phyloP scores from a whole-genome alignment of 2,113 vertebrate species.

The Oophaga pumilio region DNA sequence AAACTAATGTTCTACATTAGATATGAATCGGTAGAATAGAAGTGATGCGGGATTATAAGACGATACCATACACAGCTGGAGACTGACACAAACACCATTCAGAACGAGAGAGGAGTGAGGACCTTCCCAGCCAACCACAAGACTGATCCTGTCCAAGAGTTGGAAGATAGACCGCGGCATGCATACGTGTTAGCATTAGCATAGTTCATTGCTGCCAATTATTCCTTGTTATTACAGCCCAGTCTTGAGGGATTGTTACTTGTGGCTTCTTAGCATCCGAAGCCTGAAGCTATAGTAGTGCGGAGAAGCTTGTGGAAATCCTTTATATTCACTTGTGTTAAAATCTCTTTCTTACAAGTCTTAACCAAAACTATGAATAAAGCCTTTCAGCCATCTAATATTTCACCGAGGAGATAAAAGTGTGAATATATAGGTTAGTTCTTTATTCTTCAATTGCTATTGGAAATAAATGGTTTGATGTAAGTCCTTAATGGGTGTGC shows the following conservation, averaged over 20 bases:
- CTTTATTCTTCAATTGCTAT: constrained; percentile 70
- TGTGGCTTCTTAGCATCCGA: constrained; percentile 61
- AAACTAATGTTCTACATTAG: constrained; percentile 95
- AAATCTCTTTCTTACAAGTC: constrained; percentile 61
- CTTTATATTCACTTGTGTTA: constrained; percentile 49
- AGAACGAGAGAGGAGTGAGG: constrained; percentile 78
- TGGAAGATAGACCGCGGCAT: constrained; percentile 69
- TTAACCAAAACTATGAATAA: constrained; percentile 18
- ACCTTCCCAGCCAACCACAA: constrained; percentile 75
- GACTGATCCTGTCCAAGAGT: constrained; percentile 67
- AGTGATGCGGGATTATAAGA: constrained; percentile 93
- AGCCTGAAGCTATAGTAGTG: constrained; percentile 66
- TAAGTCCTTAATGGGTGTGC: constrained; percentile 17
- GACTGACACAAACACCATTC: constrained; percentile 93
- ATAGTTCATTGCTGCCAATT: constrained; percentile 65
- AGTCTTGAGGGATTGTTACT: constrained; percentile 65
- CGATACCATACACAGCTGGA: constrained; percentile 94
- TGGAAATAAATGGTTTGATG: constrained; percentile 66
- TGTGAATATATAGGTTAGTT: constrained; percentile 64
- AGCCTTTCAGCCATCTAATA: constrained; percentile 9
- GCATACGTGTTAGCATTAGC: constrained; percentile 69
- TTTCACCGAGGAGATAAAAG: constrained; percentile 11
- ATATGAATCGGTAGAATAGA: constrained; percentile 88
- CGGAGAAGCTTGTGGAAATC: constrained; percentile 67
- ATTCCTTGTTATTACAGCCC: constrained; percentile 65